These are phyloP conservation scores for Hippoglossus stenolepis DNA, from an alignment of 2,113 vertebrate genomes.

Conservation along the genomic window DNA sequence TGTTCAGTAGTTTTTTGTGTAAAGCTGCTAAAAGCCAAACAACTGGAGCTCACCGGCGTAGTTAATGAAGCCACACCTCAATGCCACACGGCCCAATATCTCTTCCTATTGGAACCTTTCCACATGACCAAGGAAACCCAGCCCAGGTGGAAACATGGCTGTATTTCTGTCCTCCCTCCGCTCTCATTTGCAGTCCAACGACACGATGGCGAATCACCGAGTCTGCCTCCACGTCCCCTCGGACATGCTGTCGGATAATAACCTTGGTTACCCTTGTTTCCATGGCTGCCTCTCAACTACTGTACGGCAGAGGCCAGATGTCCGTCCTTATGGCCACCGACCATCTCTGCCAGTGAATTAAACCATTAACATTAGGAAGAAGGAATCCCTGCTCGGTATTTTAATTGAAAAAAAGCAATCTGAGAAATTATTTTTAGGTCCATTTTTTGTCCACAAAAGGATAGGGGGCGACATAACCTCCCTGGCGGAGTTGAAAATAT, in stretches of 20 bases:
- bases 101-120: conserved; percentile 37
- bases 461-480: too few species aligned
- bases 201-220: conserved; percentile 61
- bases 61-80: not conserved
- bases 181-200: conserved; percentile 54
- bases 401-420: not conserved
- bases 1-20: too few species aligned
- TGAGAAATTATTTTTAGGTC: not conserved
- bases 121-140: conserved; percentile 46
- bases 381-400: not conserved
- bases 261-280: conserved; percentile 56
- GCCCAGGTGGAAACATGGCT: conserved; percentile 35
- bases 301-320: conserved; percentile 32
- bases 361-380: not conserved
- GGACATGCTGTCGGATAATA: conserved; percentile 59
- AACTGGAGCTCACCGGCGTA: too few species aligned
- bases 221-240: conserved; percentile 48
- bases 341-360: not conserved
- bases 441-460: not conserved
- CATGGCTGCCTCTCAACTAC: conserved; percentile 10
- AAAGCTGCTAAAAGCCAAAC: too few species aligned
- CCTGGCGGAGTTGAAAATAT: too few species aligned
- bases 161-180: conserved; percentile 39
- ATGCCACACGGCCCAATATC: conserved; percentile 25
- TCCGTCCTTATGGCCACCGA: conserved; percentile 10